A percentile compares a stretch with the other conserved stretches of the same genome.
phyloP scores from a whole-genome alignment of 2,888 invertebrate species.

The Pandemis corylana region DNA sequence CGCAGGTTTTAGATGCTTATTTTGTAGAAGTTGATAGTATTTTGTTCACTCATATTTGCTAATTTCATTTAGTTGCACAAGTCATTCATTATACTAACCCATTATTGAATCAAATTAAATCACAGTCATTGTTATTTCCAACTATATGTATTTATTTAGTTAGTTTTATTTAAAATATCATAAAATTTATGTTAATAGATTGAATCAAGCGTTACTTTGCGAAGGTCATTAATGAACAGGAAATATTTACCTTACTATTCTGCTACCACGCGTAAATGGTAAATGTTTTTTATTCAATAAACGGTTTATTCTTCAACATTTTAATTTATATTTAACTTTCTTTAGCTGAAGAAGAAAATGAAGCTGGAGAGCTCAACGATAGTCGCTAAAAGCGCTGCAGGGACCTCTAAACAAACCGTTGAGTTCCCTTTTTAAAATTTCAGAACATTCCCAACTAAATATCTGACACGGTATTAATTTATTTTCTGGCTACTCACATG shows the following conservation, averaged over 20 bases:
- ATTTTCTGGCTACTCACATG: neutral
- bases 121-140: neutral
- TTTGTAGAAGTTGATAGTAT: neutral
- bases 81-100: neutral
- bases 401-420: slow-evolving; percentile 74
- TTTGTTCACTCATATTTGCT: neutral
- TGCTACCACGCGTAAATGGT: too few species aligned
- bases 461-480: neutral
- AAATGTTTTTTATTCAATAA: too few species aligned
- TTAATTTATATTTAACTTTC: slow-evolving; percentile 50
- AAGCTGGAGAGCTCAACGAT: slow-evolving; percentile 66
- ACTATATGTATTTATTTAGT: neutral
- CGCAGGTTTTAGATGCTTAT: neutral
- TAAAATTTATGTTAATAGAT: neutral
- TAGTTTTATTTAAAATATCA: neutral
- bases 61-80: neutral
- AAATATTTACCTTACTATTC: too few species aligned
- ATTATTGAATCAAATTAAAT: neutral
- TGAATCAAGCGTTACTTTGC: too few species aligned
- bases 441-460: slow-evolving; percentile 11
- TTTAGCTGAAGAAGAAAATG: slow-evolving; percentile 78
- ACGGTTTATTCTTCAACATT: neutral
- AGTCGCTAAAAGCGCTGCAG: slow-evolving; percentile 60
- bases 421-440: slow-evolving; percentile 61
- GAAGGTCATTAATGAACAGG: too few species aligned